Conservation (phyloP, 2,888 invertebrate genomes). For the Pseudeuparius sepicola region DNA sequence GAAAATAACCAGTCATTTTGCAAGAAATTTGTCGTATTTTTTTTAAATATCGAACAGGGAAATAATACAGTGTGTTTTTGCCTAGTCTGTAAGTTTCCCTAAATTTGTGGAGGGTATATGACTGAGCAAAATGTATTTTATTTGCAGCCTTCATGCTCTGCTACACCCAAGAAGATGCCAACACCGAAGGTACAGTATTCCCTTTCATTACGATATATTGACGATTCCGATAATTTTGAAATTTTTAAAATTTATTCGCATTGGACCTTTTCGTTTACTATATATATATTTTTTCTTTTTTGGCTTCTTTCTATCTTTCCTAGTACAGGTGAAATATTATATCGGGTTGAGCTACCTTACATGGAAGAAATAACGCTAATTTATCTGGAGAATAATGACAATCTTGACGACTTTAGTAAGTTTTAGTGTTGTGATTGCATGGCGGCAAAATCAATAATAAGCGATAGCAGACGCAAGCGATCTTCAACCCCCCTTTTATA, state of each 20-base stretch:
- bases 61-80: no score
- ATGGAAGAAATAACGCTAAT: constrained; percentile 90
- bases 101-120: no score
- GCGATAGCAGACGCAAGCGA: no score
- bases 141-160: constrained; percentile 90
- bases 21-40: no score
- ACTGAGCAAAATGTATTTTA: no score
- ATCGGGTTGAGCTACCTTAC: constrained; percentile 87
- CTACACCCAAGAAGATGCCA: constrained; percentile 86
- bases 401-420: constrained; percentile 50
- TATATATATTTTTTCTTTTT: constrained; percentile 39
- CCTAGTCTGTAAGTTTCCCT: no score
- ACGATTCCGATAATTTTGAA: constrained; percentile 16
- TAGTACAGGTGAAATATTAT: constrained; percentile 78
- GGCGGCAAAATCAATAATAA: constrained; percentile 29
- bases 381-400: constrained; percentile 79
- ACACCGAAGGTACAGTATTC: constrained; percentile 69
- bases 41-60: no score
- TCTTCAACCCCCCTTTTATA: no score
- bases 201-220: constrained; percentile 26
- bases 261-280: constrained; percentile 31
- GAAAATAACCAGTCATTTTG: no score
- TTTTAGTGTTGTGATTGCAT: constrained; percentile 57
- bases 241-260: no score
- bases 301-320: constrained; percentile 34